A percentile compares a stretch with the other conserved stretches of the same genome.
phyloP scores from a whole-genome alignment of 2,113 vertebrate genomes.

The Trematomus loennbergii region DNA sequence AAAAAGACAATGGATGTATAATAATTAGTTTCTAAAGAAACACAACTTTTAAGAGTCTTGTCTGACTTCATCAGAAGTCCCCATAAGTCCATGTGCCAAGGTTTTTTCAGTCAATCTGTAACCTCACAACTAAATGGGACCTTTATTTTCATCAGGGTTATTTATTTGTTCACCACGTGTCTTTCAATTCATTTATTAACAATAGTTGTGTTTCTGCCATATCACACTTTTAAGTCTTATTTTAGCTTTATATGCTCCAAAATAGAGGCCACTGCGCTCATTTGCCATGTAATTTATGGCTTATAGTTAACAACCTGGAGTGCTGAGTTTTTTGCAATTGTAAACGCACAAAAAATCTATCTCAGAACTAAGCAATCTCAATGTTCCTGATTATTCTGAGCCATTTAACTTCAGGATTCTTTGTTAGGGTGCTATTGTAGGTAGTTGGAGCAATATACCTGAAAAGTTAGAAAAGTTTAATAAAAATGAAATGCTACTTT shows the following conservation, averaged over 20 bases:
- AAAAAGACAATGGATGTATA: slow-evolving; percentile 56
- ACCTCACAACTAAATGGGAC: slow-evolving; percentile 62
- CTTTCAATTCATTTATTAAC: slow-evolving; percentile 55
- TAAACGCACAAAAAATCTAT: neutral
- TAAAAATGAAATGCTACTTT: slow-evolving; percentile 36
- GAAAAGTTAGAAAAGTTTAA: slow-evolving; percentile 1
- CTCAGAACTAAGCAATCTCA: slow-evolving; percentile 12
- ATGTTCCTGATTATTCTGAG: slow-evolving; percentile 58
- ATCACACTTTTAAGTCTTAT: slow-evolving; percentile 24
- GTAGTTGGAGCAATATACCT: slow-evolving; percentile 35
- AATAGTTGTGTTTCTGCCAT: slow-evolving; percentile 11
- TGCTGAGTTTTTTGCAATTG: slow-evolving; percentile 6
- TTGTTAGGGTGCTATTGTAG: slow-evolving; percentile 45
- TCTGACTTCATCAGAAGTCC: slow-evolving; percentile 69
- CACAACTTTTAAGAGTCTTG: slow-evolving; percentile 53
- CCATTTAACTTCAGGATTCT: neutral
- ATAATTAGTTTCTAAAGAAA: slow-evolving; percentile 61
- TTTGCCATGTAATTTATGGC: neutral
- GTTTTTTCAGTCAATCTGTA: slow-evolving; percentile 63
- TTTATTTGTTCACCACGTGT: slow-evolving; percentile 69
- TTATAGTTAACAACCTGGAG: neutral
- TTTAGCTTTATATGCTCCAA: slow-evolving; percentile 22
- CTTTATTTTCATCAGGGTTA: slow-evolving; percentile 66
- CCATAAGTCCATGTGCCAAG: slow-evolving; percentile 67
- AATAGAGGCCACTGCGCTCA: slow-evolving; percentile 1